phyloP scores from a whole-genome alignment of 1,140 invertebrate genomes.

The Pseudomyrmex pallidus region DNA sequence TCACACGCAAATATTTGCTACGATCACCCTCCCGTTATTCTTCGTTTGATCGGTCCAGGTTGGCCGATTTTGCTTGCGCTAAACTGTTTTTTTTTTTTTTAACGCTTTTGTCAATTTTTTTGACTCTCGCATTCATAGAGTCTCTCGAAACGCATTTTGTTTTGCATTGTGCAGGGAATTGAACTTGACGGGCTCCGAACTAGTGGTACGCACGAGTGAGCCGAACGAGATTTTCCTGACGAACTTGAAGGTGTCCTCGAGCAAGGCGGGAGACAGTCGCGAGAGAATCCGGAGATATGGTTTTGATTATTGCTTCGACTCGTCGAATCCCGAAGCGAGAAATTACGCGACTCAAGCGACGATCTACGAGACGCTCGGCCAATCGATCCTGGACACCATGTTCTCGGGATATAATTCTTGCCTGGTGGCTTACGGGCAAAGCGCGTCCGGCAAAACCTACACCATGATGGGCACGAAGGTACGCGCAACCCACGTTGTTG shows the following conservation, averaged over 20 bases:
- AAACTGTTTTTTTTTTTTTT: too few relatives aligned
- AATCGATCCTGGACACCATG: conserved; percentile 87
- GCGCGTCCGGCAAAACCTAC: conserved; percentile 92
- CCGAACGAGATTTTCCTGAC: conserved; percentile 74
- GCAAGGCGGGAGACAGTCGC: conserved; percentile 88
- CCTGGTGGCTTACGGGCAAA: conserved; percentile 92
- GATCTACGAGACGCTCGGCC: conserved; percentile 89
- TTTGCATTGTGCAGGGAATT: conserved; percentile 70
- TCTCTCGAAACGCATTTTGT: neutral
- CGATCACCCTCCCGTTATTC: conserved; percentile 8
- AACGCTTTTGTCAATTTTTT: neutral
- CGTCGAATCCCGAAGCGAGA: conserved; percentile 83
- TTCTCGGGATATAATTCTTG: conserved; percentile 87
- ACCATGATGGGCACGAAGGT: conserved; percentile 90
- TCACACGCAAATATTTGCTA: conserved; percentile 48
- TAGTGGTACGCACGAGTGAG: conserved; percentile 72
- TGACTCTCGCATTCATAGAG: neutral
- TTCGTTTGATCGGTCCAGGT: neutral
- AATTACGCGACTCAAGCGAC: conserved; percentile 88
- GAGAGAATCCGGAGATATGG: conserved; percentile 88
- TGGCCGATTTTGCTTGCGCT: neutral
- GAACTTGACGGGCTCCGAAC: conserved; percentile 73
- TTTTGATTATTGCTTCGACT: conserved; percentile 91
- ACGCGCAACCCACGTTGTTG: neutral
- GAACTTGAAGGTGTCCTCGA: conserved; percentile 87